Percentiles rank a stretch among this genome's conserved stretches.
Conservation (phyloP, 2,888 invertebrate genomes). For the Neocrepidodera transversa region DNA sequence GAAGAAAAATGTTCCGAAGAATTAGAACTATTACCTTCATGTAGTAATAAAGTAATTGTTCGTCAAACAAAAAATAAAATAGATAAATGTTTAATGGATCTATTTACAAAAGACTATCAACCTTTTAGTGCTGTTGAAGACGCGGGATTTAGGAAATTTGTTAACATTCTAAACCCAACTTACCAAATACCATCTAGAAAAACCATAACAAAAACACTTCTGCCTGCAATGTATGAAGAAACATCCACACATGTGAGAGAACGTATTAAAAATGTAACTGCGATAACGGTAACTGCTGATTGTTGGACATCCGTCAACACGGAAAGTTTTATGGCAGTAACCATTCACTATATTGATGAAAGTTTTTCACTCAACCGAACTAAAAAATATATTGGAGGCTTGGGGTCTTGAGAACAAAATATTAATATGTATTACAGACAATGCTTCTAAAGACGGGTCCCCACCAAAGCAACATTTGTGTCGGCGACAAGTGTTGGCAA, state of each 20-base stretch:
- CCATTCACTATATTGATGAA: conserved; percentile 43
- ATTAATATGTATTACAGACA: conserved; percentile 40
- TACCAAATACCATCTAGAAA: conserved; percentile 27
- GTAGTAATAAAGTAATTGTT: neutral
- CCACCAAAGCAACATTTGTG: too few species aligned
- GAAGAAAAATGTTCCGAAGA: too few species aligned
- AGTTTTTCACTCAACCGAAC: conserved; percentile 41
- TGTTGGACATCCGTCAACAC: conserved; percentile 48
- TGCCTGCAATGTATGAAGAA: conserved; percentile 30
- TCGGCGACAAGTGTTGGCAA: too few species aligned
- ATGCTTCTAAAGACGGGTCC: too few species aligned
- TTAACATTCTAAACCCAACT: conserved; percentile 24
- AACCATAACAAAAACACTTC: conserved; percentile 14
- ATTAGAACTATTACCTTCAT: neutral
- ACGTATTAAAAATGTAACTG: conserved; percentile 22
- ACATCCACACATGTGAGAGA: conserved; percentile 1
- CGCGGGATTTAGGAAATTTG: conserved; percentile 16
- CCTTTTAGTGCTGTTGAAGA: conserved; percentile 22
- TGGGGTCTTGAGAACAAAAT: conserved; percentile 39
- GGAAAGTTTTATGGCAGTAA: conserved; percentile 45
- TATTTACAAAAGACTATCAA: conserved; percentile 9
- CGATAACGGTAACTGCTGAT: conserved; percentile 46
- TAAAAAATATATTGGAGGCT: conserved; percentile 32
- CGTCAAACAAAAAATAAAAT: conserved; percentile 7
- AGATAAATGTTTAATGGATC: conserved; percentile 15